Evolutionary conservation across 2,797 vertebrate species (phyloP), one percentile per base, ranked within the genome.

Genomic region (Avahi laniger): DNA sequence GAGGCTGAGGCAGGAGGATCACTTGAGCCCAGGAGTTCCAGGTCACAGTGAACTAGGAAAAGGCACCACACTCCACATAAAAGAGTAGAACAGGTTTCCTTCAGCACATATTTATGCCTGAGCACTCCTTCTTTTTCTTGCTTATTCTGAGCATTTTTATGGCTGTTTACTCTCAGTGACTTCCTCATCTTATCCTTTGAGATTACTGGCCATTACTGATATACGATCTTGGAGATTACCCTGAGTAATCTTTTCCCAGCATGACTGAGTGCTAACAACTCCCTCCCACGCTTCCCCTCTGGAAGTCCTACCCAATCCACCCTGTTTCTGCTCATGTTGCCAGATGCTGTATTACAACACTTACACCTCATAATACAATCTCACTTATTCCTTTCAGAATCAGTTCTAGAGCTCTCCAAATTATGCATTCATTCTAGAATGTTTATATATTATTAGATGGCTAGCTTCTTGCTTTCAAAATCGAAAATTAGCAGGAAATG

Each of bases 391-490:
- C 67, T 89, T 73, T 57, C 61, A 85, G 69, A 80, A 63, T 26
- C 38, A 48, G 11, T 5, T 18, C 82, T 46, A 13, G 38, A 80
- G 38, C 24, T 50, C 28, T 61, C 69, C 48, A 88, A 78, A 80
- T 46, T 85, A 89, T 30, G 84, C 28, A 57, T 30, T 76, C 15
- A 38, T 50, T 94, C 84, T 69, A 63, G 38, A 94, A 95, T 52
- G 43, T 14, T 65, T 86, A 78, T 4, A 8, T 61, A 70, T 72
- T 61, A 70, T 72, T 52, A 43, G 35, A 76, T 78, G 57, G 30
- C 38, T 33, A 76, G 82, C 1, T 63, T 79, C 50, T 94, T 89
- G 15, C 61, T 94, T 92, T 26, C 75, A 95, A 91, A 92, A 83
- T 48, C 0, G 83, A 89, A 89, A 89, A 30, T 24, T 89, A 70